Percentiles rank a stretch among this genome's conserved stretches.
Conservation (phyloP, 2,888 invertebrate species). For the Linnaemya tessellans region DNA sequence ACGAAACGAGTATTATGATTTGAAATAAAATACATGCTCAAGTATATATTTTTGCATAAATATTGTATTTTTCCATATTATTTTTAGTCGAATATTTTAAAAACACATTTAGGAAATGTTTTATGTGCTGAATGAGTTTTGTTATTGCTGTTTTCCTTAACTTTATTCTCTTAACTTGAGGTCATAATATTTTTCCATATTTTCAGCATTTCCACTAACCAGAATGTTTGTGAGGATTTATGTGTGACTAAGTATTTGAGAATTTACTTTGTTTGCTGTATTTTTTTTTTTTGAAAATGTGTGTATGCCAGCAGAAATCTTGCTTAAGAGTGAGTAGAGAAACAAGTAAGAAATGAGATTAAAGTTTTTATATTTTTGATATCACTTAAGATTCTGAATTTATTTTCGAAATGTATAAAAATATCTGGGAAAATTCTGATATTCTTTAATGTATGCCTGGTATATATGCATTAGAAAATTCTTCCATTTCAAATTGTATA, state of each 20-base stretch:
- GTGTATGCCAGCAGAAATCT: not conserved
- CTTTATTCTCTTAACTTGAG: slow-evolving; percentile 48
- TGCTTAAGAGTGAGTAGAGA: not conserved
- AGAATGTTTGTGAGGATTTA: not conserved
- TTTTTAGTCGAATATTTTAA: slow-evolving; percentile 40
- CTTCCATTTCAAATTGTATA: too few species aligned
- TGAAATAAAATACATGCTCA: slow-evolving; percentile 26
- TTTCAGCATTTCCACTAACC: slow-evolving; percentile 33
- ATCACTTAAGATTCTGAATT: too few species aligned
- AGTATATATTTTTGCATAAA: slow-evolving; percentile 42
- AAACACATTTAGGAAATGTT: slow-evolving; percentile 58
- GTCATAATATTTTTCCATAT: slow-evolving; percentile 55
- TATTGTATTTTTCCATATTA: slow-evolving; percentile 32
- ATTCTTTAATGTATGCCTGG: too few species aligned
- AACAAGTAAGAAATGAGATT: too few species aligned
- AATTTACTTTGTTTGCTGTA: not conserved
- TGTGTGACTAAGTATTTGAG: not conserved
- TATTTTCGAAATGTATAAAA: too few species aligned
- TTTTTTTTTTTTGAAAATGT: slow-evolving; percentile 2
- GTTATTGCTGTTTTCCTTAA: slow-evolving; percentile 18
- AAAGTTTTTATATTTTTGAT: too few species aligned
- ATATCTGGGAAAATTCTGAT: too few species aligned
- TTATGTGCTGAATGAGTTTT: slow-evolving; percentile 23
- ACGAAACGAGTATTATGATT: slow-evolving; percentile 44
- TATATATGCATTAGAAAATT: too few species aligned